Conservation (phyloP, 2,888 invertebrate species). For the Zygogramma bicolorata region DNA sequence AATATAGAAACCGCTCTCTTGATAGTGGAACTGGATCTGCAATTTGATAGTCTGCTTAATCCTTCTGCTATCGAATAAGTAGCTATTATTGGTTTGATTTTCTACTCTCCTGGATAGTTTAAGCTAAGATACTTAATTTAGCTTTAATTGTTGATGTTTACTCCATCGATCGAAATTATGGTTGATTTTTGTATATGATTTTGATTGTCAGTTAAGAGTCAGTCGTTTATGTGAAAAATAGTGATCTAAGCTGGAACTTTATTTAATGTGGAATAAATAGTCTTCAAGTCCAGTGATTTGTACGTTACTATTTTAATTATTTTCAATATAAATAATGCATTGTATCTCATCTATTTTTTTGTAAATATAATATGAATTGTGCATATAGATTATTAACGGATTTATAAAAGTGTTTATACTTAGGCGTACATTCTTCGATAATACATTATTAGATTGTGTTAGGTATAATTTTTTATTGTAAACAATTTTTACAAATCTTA, state of each 20-base stretch:
- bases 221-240: conserved; percentile 57
- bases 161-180: neutral
- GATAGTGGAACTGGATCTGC: no score
- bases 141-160: neutral
- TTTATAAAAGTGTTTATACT: conserved; percentile 66
- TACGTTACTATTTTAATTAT: conserved; percentile 62
- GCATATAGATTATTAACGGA: conserved; percentile 67
- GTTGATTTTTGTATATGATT: conserved; percentile 1
- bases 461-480: conserved; percentile 57
- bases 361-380: conserved; percentile 67
- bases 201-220: conserved; percentile 37
- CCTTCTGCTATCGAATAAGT: no score
- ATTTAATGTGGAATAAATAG: conserved; percentile 63
- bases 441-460: conserved; percentile 61
- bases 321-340: conserved; percentile 58
- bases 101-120: neutral
- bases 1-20: no score
- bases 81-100: no score
- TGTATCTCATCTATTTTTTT: conserved; percentile 64
- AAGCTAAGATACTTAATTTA: neutral
- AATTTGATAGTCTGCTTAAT: no score
- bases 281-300: conserved; percentile 66
- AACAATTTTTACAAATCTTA: conserved; percentile 58
- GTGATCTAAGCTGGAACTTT: conserved; percentile 63
- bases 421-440: conserved; percentile 62